Percentiles rank a stretch among this genome's conserved stretches.
phyloP scores from a whole-genome alignment of 2,797 vertebrate species.

The Melopsittacus undulatus region DNA sequence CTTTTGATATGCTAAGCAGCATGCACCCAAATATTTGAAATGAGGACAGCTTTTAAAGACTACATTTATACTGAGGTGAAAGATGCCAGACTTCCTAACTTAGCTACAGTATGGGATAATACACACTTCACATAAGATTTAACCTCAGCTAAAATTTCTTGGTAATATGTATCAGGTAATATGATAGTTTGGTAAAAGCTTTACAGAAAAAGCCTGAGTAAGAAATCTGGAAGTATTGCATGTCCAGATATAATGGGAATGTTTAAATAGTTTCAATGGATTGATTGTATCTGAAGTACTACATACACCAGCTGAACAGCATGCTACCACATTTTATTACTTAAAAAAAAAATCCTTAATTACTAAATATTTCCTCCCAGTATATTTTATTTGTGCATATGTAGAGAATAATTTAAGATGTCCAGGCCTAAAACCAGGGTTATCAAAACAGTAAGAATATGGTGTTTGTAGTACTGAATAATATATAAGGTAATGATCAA shows the following conservation, averaged over 20 bases:
- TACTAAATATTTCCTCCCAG: not conserved
- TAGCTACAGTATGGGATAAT: not conserved
- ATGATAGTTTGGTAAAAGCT: conserved; percentile 42
- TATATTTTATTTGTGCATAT: not conserved
- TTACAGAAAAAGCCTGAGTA: conserved; percentile 20
- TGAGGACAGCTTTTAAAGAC: conserved; percentile 8
- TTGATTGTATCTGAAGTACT: not conserved
- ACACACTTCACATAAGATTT: not conserved
- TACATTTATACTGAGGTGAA: not conserved
- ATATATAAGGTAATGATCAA: conserved; percentile 56
- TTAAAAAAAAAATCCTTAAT: not conserved
- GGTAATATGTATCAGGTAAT: conserved; percentile 1
- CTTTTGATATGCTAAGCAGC: not conserved
- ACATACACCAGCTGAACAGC: not conserved
- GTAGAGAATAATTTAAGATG: conserved; percentile 28
- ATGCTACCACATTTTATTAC: not conserved
- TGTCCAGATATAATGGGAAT: not conserved
- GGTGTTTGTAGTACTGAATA: conserved; percentile 57
- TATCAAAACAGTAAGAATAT: conserved; percentile 25
- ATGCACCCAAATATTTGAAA: conserved; percentile 16
- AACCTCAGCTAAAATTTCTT: conserved; percentile 34
- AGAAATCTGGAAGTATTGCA: conserved; percentile 10
- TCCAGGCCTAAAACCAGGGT: not conserved
- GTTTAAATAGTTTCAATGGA: conserved; percentile 9
- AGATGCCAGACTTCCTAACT: conserved; percentile 7